Conservation (phyloP, 2,797 vertebrate species). For the Amblyopsis hoosieri region DNA sequence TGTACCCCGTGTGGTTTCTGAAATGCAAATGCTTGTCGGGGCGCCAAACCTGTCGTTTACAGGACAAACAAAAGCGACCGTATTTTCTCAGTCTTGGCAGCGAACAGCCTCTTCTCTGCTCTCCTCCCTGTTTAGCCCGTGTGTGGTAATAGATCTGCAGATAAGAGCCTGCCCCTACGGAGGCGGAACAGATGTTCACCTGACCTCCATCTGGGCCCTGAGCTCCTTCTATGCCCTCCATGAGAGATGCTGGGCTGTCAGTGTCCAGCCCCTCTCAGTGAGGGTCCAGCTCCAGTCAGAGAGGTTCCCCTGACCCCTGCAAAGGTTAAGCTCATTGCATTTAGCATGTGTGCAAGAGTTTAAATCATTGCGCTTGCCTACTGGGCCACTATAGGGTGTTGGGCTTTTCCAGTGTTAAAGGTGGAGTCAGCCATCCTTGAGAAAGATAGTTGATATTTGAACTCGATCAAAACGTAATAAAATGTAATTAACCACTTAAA, state of each 20-base stretch:
- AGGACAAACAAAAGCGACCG: slow-evolving; percentile 72
- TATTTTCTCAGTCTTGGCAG: slow-evolving; percentile 75
- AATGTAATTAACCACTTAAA: too few relatives aligned
- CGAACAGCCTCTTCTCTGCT: slow-evolving; percentile 54
- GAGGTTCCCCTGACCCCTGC: neutral
- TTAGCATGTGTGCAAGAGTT: too few relatives aligned
- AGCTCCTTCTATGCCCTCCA: slow-evolving; percentile 63
- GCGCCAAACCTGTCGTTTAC: slow-evolving; percentile 73
- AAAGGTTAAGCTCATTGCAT: neutral
- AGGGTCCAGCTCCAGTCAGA: slow-evolving; percentile 26
- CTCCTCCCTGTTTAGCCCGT: slow-evolving; percentile 42
- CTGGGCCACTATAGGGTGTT: too few relatives aligned
- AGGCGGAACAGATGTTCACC: slow-evolving; percentile 80
- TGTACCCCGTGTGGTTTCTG: slow-evolving; percentile 59
- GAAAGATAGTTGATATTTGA: too few relatives aligned
- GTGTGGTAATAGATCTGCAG: slow-evolving; percentile 56
- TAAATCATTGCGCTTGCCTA: too few relatives aligned
- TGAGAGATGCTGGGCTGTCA: slow-evolving; percentile 35
- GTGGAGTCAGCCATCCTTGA: too few relatives aligned
- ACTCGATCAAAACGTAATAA: too few relatives aligned
- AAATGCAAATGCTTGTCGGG: slow-evolving; percentile 69
- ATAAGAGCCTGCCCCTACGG: slow-evolving; percentile 64
- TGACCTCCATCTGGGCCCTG: slow-evolving; percentile 78
- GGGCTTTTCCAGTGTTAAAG: slow-evolving; percentile 11
- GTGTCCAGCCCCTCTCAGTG: slow-evolving; percentile 38